Evolutionary conservation across 1,140 invertebrate genomes (phyloP).

Genomic region (Macrostomum lignano): DNA sequence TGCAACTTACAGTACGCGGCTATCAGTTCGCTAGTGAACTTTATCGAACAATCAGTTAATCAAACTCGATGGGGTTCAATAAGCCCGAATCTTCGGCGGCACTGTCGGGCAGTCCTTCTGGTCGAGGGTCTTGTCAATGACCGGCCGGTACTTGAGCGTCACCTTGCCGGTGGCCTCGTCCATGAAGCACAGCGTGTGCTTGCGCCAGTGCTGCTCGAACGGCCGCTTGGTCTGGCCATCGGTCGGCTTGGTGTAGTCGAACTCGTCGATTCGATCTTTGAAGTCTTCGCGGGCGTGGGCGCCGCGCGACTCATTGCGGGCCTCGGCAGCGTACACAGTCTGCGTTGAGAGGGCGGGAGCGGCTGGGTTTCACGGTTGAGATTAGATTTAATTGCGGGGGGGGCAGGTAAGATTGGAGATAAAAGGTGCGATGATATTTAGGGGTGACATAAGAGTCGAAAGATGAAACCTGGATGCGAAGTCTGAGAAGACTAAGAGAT

Average conservation of each 20-base stretch:
- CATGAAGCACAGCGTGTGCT: conserved; percentile 55
- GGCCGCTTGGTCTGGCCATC: conserved; percentile 45
- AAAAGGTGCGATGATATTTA: too few species aligned
- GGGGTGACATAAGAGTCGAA: too few species aligned
- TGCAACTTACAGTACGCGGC: too few species aligned
- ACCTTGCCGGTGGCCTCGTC: conserved; percentile 48
- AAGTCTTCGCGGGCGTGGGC: conserved; percentile 86
- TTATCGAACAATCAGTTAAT: too few species aligned
- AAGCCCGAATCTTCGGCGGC: conserved; percentile 3
- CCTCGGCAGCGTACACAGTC: conserved; percentile 62
- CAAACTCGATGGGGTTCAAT: too few species aligned
- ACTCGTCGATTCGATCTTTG: conserved; percentile 55
- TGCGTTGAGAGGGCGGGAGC: too few species aligned
- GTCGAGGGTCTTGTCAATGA: conserved; percentile 64
- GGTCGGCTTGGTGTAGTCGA: conserved; percentile 61
- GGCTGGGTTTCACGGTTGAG: too few species aligned
- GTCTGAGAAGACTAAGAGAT: too few species aligned
- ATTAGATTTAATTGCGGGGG: too few species aligned
- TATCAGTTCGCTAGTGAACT: too few species aligned
- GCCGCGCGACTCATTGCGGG: conserved; percentile 81
- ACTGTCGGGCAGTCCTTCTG: conserved; percentile 41
- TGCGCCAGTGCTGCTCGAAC: conserved; percentile 67
- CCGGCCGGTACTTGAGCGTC: conserved; percentile 51
- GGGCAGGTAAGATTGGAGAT: too few species aligned
- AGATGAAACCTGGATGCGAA: too few species aligned